phyloP scores from a whole-genome alignment of 2,888 invertebrate genomes.

The Ceratothoa steindachneri region DNA sequence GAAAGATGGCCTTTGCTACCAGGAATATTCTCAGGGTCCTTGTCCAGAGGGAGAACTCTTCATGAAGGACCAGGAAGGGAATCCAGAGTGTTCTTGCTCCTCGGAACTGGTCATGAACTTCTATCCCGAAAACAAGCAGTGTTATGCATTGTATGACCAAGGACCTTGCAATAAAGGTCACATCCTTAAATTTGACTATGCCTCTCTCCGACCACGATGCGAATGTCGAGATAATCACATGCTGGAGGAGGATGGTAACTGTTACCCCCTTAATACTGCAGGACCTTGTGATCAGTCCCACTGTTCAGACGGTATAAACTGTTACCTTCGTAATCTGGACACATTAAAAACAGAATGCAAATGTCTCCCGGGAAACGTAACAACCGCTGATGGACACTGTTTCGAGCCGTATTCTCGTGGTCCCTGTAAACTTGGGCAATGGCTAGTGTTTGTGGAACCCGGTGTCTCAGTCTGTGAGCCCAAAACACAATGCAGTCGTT shows the following conservation, averaged over 20 bases:
- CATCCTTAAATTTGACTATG: slow-evolving; percentile 49
- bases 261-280: slow-evolving; percentile 48
- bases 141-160: slow-evolving; percentile 48
- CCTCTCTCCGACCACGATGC: slow-evolving; percentile 48
- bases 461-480: slow-evolving; percentile 42
- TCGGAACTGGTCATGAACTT: slow-evolving; percentile 47
- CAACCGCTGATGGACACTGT: slow-evolving; percentile 48
- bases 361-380: slow-evolving; percentile 47
- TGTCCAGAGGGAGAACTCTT: slow-evolving; percentile 48
- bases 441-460: slow-evolving; percentile 45
- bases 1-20: slow-evolving; percentile 48
- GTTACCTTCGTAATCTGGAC: slow-evolving; percentile 48
- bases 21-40: slow-evolving; percentile 49
- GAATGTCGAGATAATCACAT: slow-evolving; percentile 48
- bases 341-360: slow-evolving; percentile 48
- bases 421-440: slow-evolving; percentile 46
- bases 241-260: slow-evolving; percentile 49
- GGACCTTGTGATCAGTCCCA: slow-evolving; percentile 47
- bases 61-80: slow-evolving; percentile 37
- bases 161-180: slow-evolving; percentile 49
- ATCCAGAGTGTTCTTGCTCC: slow-evolving; percentile 48
- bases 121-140: slow-evolving; percentile 39
- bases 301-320: slow-evolving; percentile 42
- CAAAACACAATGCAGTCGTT: slow-evolving; percentile 47
- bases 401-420: slow-evolving; percentile 48